Evolutionary conservation across 1,140 invertebrate species (phyloP), one percentile per base, ranked within the genome.

Genomic region (Theocolax elegans): DNA sequence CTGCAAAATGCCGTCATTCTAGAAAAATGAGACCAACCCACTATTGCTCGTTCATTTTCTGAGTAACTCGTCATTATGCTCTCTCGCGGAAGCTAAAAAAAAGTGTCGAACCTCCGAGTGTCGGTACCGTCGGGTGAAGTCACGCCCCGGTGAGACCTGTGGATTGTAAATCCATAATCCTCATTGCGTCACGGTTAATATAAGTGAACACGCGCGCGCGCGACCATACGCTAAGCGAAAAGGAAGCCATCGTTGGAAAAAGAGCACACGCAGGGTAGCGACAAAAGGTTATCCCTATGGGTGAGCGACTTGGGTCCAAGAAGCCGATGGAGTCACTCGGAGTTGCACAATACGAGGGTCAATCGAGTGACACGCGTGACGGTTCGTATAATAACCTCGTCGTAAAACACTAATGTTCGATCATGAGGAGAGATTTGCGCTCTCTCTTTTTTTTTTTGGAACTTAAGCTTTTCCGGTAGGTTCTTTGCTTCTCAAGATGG

Each of bases 321-420:
- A 58, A 21, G 35, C 15, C 19, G 69, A 72, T 78, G 23, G n/a
- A 25, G n/a, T 27, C 9, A 27, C 25, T 21, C 35, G 8, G 19
- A 58, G 38, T 58, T 58, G 56, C 46, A 59, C 25, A 72, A 59
- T 71, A 46, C 38, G 23, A 49, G 49, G 40, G 54, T 35, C 53
- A 17, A 76, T 65, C 75, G 75, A 83, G 40, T 80, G 80, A 81
- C 75, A 53, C 63, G 80, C 80, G 76, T 83, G 81, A 84, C 79
- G 78, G 71, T 65, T 31, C 72, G 69, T 29, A 83, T 81, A 82
- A 83, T 81, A 67, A 25, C 38, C 17, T 27, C 68, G 75, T 82
- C 71, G 79, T 83, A 81, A 85, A 83, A 82, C 77, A 80, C 82
- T 83, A 85, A 85, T 84, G 73, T 69, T 73, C 78, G 76, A 84